Base-by-base conservation (phyloP, 2,113 vertebrate species). In the Platanista minor region DNA sequence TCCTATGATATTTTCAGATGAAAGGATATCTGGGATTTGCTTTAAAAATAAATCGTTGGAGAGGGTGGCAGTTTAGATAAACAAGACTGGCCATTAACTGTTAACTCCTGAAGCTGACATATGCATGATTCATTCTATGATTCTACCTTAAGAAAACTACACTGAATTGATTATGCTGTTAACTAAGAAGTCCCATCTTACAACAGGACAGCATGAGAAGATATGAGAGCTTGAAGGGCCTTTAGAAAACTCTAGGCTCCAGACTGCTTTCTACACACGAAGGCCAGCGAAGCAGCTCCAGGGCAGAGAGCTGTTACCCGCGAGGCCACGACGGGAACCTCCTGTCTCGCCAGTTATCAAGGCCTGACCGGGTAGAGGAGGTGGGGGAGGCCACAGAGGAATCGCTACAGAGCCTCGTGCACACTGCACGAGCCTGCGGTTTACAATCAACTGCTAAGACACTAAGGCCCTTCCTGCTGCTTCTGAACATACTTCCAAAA, bases 101-200 rank as follows among this genome's bases (percentile, higher is more conserved):
- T 0, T 64, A 90, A 78, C 2, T 64, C 67, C 57, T 36, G 13
- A 69, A 20, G 71, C 39, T 39, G 36, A n/a, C 17, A 3, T 59
- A 29, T 8, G 21, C 25, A 20, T 2, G 39, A 67, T 33, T 74
- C 52, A 12, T 18, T 67, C 31, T 13, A 6, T 13, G 36, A 59
- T 57, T 92, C 61, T 46, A 13, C 36, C 46, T 72, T 61, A 57
- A 66, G 62, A 75, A 25, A 64, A 59, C 1, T 0, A 61, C 14
- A 36, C 5, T 25, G 59, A 84, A 27, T 17, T 13, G 25, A 67
- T 31, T 69, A 74, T 4, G 33, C 36, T 46, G 17, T 12, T 54
- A 83, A 72, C 39, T 41, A 93, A 94, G 52, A 91, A 90, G 82
- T 77, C 52, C 43, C 18, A 46, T 43, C n/a, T 59, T 43, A 36